A percentile compares a stretch with the other conserved stretches of the same genome.
phyloP scores from a whole-genome alignment of 2,888 invertebrate genomes.

The Antitype chi region DNA sequence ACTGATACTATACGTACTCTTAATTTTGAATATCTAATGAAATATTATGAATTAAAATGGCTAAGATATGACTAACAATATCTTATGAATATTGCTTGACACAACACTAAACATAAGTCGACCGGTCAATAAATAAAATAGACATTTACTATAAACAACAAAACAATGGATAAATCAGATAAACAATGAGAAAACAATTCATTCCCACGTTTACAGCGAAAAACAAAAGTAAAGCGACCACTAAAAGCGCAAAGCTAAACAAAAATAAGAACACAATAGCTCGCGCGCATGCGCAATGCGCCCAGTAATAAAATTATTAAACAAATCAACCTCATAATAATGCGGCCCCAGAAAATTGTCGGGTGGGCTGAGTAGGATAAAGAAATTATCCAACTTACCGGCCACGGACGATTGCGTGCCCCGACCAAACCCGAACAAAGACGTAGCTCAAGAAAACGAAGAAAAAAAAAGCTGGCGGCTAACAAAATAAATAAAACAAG shows the following conservation, averaged over 20 bases:
- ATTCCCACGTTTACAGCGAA: constrained; percentile 71
- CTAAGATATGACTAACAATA: constrained; percentile 4
- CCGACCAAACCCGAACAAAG: constrained; percentile 86
- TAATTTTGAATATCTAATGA: constrained; percentile 5
- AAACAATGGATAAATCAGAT: constrained; percentile 67
- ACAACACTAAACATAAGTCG: constrained; percentile 43
- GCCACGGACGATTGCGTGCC: constrained; percentile 84
- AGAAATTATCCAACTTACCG: constrained; percentile 90
- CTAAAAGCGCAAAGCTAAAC: constrained; percentile 76
- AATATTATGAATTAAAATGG: not conserved
- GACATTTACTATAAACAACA: constrained; percentile 65
- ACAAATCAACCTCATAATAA: constrained; percentile 90
- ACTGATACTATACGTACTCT: not conserved
- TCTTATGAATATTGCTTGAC: constrained; percentile 8
- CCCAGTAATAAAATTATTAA: constrained; percentile 90
- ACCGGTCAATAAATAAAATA: constrained; percentile 62
- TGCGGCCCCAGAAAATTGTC: constrained; percentile 88
- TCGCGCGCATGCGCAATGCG: constrained; percentile 78
- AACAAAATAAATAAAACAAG: constrained; percentile 89
- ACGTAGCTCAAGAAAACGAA: constrained; percentile 86
- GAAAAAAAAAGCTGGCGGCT: constrained; percentile 79
- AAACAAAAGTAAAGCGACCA: constrained; percentile 70
- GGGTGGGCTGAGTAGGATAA: constrained; percentile 87
- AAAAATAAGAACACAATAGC: constrained; percentile 79
- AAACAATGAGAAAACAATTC: constrained; percentile 72